Evolutionary conservation across 2,888 invertebrate genomes (phyloP).

Genomic region (Plebejus anna): DNA sequence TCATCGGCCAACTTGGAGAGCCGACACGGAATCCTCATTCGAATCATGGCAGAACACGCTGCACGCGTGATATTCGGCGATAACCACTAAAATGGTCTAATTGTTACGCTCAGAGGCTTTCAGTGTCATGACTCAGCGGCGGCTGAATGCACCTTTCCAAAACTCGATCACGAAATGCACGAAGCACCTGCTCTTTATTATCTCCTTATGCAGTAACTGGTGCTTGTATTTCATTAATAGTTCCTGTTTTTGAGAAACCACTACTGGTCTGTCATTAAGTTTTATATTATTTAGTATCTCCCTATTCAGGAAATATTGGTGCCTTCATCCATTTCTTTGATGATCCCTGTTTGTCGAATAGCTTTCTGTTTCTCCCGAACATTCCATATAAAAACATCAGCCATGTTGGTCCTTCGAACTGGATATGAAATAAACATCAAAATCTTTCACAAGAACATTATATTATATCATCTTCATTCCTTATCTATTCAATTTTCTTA

Average conservation of each 20-base stretch:
- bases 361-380: no score
- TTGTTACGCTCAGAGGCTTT: conserved; percentile 23
- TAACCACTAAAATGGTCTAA: conserved; percentile 11
- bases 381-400: no score
- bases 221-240: not conserved
- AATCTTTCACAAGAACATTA: no score
- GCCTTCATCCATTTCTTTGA: no score
- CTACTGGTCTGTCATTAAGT: no score
- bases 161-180: conserved; percentile 26
- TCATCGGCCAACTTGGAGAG: not conserved
- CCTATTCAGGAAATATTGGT: no score
- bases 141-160: conserved; percentile 31
- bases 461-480: no score
- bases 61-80: not conserved
- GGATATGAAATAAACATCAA: no score
- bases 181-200: conserved; percentile 14
- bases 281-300: no score
- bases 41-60: not conserved
- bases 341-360: no score
- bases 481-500: no score
- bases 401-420: no score
- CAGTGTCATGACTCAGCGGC: conserved; percentile 34
- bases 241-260: not conserved
- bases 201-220: not conserved
- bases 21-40: not conserved